Evolutionary conservation across 1,140 invertebrate genomes (phyloP).

Genomic region (Pseudomyrmex flavicornis): DNA sequence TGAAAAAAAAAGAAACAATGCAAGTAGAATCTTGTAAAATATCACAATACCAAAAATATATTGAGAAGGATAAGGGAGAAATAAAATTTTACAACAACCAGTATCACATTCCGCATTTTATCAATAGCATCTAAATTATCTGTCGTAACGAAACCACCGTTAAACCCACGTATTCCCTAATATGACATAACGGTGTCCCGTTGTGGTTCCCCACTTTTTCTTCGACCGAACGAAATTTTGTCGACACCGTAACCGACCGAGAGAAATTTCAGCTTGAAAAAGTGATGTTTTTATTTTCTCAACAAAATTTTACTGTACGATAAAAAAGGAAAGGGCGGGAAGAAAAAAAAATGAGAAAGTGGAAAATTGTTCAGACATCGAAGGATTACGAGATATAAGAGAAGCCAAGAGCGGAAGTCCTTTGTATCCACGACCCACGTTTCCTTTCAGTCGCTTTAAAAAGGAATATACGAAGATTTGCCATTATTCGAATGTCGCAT

Average conservation of each 20-base stretch:
- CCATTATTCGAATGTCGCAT: slow-evolving; percentile 19
- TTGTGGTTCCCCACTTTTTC: slow-evolving; percentile 26
- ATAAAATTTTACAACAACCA: no score
- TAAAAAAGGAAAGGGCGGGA: not conserved
- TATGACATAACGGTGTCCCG: slow-evolving; percentile 83
- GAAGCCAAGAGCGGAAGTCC: slow-evolving; percentile 15
- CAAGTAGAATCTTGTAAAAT: slow-evolving; percentile 17
- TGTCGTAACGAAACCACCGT: slow-evolving; percentile 75
- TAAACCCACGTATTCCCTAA: slow-evolving; percentile 83
- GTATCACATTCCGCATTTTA: no score
- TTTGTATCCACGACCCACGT: slow-evolving; percentile 22
- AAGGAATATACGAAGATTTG: slow-evolving; percentile 21
- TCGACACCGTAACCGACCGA: not conserved
- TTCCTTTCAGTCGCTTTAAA: slow-evolving; percentile 15
- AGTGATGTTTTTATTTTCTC: not conserved
- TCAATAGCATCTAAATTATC: no score
- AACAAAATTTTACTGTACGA: not conserved
- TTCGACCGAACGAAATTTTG: slow-evolving; percentile 58
- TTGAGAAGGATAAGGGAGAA: no score
- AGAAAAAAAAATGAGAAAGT: slow-evolving; percentile 7
- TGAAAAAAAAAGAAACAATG: slow-evolving; percentile 65
- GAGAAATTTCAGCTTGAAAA: slow-evolving; percentile 9
- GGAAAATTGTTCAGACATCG: slow-evolving; percentile 31
- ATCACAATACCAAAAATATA: no score
- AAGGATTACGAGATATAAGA: slow-evolving; percentile 32